Evolutionary conservation across 2,888 invertebrate genomes (phyloP).

Genomic region (Erebia epiphron): DNA sequence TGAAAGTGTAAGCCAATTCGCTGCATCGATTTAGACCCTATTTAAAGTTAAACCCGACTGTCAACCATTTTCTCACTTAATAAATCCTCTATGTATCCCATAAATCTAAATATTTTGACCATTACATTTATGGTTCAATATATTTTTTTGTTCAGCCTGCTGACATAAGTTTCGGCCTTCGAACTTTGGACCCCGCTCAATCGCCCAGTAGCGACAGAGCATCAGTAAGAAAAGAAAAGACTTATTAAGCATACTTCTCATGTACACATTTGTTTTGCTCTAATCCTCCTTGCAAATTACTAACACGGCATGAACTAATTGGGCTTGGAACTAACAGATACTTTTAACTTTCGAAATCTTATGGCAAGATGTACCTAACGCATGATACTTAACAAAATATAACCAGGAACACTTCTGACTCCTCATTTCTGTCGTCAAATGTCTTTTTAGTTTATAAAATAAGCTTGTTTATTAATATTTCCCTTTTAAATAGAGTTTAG

Average conservation of each 20-base stretch:
- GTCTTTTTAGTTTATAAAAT: constrained; percentile 24
- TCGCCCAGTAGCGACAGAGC: constrained; percentile 71
- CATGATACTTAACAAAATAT: constrained; percentile 8
- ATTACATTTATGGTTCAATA: constrained; percentile 22
- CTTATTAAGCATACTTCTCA: constrained; percentile 60
- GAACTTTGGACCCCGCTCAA: constrained; percentile 73
- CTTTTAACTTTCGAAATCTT: neutral
- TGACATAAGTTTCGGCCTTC: constrained; percentile 74
- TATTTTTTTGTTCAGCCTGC: constrained; percentile 57
- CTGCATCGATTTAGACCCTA: no score
- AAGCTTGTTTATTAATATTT: neutral
- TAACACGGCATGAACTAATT: constrained; percentile 27
- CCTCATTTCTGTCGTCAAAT: constrained; percentile 15
- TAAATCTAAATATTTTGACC: neutral
- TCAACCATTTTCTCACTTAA: neutral
- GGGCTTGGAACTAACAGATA: neutral
- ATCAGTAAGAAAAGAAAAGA: constrained; percentile 76
- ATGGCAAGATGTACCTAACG: neutral
- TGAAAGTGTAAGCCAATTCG: no score
- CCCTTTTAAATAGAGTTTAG: neutral
- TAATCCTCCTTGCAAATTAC: constrained; percentile 24
- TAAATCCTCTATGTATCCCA: neutral
- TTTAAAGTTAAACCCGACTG: neutral
- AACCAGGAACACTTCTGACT: constrained; percentile 1
- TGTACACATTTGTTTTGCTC: constrained; percentile 30